phyloP scores from a whole-genome alignment of 2,113 vertebrate species.

The Panthera uncia region DNA sequence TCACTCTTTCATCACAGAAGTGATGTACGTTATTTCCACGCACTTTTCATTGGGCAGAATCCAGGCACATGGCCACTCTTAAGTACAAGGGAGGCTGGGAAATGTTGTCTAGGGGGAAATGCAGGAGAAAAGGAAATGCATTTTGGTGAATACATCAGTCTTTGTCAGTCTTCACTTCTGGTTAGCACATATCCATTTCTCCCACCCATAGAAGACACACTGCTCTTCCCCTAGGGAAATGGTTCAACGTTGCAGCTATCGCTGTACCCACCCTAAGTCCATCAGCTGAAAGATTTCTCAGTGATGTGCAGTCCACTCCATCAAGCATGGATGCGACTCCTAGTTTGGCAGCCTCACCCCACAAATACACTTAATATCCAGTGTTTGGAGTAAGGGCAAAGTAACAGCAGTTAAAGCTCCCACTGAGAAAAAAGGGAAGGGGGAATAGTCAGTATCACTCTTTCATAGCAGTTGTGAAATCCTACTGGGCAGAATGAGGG shows the following conservation, averaged over 20 bases:
- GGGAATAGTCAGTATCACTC: not conserved
- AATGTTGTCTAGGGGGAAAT: not conserved
- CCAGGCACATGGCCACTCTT: not conserved
- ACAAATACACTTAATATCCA: no score
- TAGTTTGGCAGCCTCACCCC: not conserved
- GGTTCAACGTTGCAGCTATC: not conserved
- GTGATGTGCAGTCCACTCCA: not conserved
- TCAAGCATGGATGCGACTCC: not conserved
- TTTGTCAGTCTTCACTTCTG: not conserved
- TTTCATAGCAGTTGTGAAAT: not conserved
- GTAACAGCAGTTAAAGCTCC: not conserved
- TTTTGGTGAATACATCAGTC: not conserved
- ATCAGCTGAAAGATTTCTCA: not conserved
- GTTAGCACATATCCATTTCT: not conserved
- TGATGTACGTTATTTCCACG: not conserved
- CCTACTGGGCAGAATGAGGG: not conserved
- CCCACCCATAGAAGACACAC: no score
- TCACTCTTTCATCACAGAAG: not conserved
- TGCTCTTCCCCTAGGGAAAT: not conserved
- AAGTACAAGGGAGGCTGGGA: not conserved
- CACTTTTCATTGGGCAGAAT: not conserved
- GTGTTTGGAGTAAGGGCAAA: rapidly evolving
- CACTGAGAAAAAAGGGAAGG: not conserved
- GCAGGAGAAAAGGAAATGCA: not conserved
- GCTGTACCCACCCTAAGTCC: no score